phyloP scores from a whole-genome alignment of 2,797 vertebrate species.

The Steatocranus sp. region DNA sequence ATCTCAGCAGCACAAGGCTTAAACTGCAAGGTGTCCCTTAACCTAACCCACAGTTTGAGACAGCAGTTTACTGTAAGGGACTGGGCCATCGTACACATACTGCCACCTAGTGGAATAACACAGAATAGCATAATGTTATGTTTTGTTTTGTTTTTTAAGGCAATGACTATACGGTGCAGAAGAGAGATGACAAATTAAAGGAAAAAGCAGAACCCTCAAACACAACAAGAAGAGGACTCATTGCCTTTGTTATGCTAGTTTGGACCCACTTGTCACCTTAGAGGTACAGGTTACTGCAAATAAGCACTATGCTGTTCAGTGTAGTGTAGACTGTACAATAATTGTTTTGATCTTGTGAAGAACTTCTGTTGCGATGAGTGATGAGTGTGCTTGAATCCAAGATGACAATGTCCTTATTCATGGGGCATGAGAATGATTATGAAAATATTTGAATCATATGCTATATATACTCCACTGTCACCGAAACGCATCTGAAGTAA shows the following conservation, averaged over 20 bases:
- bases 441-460: background rate
- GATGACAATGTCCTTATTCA: background rate
- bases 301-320: background rate
- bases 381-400: background rate
- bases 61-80: background rate
- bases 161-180: accelerated
- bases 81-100: background rate
- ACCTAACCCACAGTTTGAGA: background rate
- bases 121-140: background rate
- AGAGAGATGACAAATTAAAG: background rate
- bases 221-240: background rate
- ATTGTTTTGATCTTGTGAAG: background rate
- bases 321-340: background rate
- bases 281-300: background rate
- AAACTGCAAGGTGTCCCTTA: background rate
- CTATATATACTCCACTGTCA: background rate
- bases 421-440: background rate
- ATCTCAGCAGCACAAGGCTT: background rate
- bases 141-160: background rate
- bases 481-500: background rate
- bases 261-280: background rate
- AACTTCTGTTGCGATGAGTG: background rate
- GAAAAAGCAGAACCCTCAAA: background rate
- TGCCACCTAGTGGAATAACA: background rate
- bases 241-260: background rate